Percentiles rank a stretch among this genome's conserved stretches.
Evolutionary conservation across 2,888 invertebrate species (phyloP).

Genomic region (Eupithecia insigniata): DNA sequence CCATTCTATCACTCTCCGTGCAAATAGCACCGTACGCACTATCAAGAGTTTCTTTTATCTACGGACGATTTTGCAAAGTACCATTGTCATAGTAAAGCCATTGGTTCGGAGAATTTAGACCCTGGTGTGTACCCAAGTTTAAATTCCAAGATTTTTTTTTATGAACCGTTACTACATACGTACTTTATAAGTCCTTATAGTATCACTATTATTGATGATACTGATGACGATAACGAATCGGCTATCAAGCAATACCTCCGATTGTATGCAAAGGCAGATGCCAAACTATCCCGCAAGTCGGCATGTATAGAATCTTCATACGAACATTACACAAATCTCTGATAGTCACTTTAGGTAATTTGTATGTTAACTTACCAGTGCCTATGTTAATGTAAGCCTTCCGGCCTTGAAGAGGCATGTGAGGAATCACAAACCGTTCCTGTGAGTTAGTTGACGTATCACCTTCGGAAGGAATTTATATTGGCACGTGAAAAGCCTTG

Average conservation of each 20-base stretch:
- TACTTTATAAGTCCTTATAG: no score
- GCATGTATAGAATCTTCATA: constrained; percentile 71
- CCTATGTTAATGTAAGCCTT: constrained; percentile 62
- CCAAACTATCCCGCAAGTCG: constrained; percentile 55
- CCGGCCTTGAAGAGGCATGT: constrained; percentile 63
- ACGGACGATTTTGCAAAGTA: no score
- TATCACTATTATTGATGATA: not conserved
- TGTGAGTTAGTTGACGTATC: constrained; percentile 39
- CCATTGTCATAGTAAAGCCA: no score
- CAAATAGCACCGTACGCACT: no score
- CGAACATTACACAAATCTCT: constrained; percentile 63
- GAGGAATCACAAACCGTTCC: constrained; percentile 47
- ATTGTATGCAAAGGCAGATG: constrained; percentile 30
- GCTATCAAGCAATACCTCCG: constrained; percentile 7
- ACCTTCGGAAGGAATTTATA: constrained; percentile 34
- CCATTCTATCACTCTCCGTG: no score
- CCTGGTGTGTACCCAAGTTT: no score
- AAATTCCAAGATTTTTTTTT: no score
- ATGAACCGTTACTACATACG: no score
- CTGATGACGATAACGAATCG: not conserved
- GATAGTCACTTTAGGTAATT: constrained; percentile 60
- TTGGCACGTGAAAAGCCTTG: constrained; percentile 24
- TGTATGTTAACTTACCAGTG: constrained; percentile 57
- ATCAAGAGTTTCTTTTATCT: no score
- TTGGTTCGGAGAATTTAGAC: no score